Evolutionary conservation across 2,797 vertebrate genomes (phyloP).

Genomic region (Chaenodraco wilsoni): DNA sequence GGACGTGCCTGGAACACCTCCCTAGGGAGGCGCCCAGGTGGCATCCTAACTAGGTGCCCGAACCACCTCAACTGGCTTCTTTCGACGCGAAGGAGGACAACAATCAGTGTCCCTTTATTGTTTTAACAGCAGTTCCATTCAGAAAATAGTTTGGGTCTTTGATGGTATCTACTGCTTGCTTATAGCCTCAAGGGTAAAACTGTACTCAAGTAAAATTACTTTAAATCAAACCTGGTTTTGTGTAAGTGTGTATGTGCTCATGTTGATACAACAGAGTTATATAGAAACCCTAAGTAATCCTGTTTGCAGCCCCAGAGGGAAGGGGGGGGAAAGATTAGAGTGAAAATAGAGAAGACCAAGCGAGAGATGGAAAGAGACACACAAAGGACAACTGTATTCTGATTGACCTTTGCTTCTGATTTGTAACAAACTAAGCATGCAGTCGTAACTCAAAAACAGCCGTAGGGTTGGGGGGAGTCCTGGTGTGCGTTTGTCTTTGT

Average conservation of each 20-base stretch:
- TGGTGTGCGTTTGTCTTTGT: constrained; percentile 39
- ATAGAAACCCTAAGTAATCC: constrained; percentile 50
- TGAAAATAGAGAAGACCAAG: constrained; percentile 54
- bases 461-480: not conserved
- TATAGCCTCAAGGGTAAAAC: constrained; percentile 7
- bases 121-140: constrained; percentile 49
- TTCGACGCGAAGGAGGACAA: no score
- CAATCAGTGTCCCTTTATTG: constrained; percentile 22
- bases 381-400: constrained; percentile 70
- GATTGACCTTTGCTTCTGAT: constrained; percentile 62
- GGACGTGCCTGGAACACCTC: no score
- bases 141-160: constrained; percentile 18
- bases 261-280: constrained; percentile 29
- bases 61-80: no score
- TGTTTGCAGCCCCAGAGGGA: constrained; percentile 46
- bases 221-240: constrained; percentile 23
- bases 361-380: constrained; percentile 58
- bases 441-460: constrained; percentile 57
- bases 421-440: constrained; percentile 60
- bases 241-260: constrained; percentile 14
- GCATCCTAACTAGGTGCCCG: no score
- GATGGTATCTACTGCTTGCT: not conserved
- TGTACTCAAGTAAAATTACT: constrained; percentile 28
- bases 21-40: no score
- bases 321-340: constrained; percentile 34